phyloP scores from a whole-genome alignment of 2,113 vertebrate species.

The Triplophysa dalaica region DNA sequence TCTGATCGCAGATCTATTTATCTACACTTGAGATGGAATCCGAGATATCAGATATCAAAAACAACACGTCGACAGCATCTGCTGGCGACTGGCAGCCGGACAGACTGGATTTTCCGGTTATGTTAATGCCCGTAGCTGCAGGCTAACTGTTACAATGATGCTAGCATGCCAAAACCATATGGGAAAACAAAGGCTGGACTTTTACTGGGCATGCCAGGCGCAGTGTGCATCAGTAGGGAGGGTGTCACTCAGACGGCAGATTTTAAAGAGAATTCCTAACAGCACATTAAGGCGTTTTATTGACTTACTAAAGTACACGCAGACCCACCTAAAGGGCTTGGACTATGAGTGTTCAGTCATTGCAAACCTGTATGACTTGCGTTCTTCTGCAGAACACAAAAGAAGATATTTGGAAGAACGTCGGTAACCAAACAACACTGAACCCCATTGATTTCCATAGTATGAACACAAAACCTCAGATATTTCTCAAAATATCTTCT shows the following conservation, averaged over 20 bases:
- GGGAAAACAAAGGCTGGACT: conserved; percentile 34
- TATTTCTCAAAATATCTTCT: too few relatives aligned
- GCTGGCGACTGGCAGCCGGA: conserved; percentile 9
- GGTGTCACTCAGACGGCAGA: conserved; percentile 8
- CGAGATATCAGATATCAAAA: background rate
- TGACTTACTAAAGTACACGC: too few relatives aligned
- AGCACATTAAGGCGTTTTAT: too few relatives aligned
- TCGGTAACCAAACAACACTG: too few relatives aligned
- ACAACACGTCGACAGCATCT: background rate
- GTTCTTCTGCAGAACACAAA: too few relatives aligned
- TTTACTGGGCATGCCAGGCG: conserved; percentile 45
- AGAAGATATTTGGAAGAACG: too few relatives aligned
- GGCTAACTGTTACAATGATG: conserved; percentile 32
- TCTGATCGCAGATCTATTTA: background rate
- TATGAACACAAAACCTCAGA: too few relatives aligned
- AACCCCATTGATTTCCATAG: too few relatives aligned
- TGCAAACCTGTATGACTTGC: too few relatives aligned
- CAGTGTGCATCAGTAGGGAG: conserved; percentile 26
- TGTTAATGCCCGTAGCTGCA: conserved; percentile 14
- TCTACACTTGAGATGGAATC: background rate
- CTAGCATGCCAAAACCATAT: conserved; percentile 33
- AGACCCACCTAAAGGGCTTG: too few relatives aligned
- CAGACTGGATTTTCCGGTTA: conserved; percentile 7
- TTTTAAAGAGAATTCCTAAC: conserved; percentile 3
- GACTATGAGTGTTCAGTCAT: too few relatives aligned